A percentile compares a stretch with the other conserved stretches of the same genome.
Conservation (phyloP, 2,113 vertebrate species). For the Pseudolaguvia tuberculata region DNA sequence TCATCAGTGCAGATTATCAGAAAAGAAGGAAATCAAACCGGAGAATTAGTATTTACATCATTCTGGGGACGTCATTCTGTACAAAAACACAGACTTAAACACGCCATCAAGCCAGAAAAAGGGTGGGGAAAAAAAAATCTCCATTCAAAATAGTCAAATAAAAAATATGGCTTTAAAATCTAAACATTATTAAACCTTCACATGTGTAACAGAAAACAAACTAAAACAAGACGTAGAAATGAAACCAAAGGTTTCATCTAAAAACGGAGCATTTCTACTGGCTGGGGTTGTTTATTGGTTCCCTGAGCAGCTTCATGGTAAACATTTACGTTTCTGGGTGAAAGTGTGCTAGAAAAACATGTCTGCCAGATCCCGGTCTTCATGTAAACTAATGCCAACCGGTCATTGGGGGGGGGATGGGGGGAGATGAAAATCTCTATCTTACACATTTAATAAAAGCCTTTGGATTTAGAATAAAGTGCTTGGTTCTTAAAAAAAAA, state of each 20-base stretch:
- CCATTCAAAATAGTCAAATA: not conserved
- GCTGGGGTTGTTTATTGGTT: conserved; percentile 50
- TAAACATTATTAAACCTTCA: not conserved
- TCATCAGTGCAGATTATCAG: conserved; percentile 31
- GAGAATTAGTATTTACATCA: conserved; percentile 49
- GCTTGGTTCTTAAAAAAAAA: no score
- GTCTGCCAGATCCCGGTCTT: conserved; percentile 46
- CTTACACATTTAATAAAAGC: no score
- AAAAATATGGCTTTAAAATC: not conserved
- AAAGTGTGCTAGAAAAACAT: conserved; percentile 19
- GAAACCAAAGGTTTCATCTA: not conserved
- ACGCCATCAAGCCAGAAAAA: not conserved
- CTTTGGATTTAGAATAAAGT: conserved; percentile 69
- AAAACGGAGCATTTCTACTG: conserved; percentile 11
- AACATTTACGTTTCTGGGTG: conserved; percentile 52
- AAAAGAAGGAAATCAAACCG: not conserved
- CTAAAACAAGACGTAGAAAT: not conserved
- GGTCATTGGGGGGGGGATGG: conserved; percentile 40
- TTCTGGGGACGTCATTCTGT: conserved; percentile 60
- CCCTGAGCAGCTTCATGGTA: conserved; percentile 71
- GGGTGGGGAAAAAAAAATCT: not conserved
- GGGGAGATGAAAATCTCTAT: conserved; percentile 29
- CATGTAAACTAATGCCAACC: conserved; percentile 51
- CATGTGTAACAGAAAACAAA: conserved; percentile 11
- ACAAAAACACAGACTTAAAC: conserved; percentile 54